Evolutionary conservation across 2,113 vertebrate species (phyloP).

Genomic region (Podarcis muralis): DNA sequence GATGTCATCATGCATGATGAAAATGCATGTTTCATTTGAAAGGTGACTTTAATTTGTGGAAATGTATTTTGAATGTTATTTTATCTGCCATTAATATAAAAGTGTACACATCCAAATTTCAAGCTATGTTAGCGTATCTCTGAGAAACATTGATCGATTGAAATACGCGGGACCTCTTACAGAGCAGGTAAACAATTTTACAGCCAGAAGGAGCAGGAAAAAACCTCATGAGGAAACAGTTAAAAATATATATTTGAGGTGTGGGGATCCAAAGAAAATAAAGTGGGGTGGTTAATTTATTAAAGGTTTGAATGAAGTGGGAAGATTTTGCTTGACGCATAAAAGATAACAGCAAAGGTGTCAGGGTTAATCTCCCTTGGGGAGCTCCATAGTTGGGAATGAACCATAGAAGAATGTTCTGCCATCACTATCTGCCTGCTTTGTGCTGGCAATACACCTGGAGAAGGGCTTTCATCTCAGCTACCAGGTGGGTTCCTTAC

Average conservation of each 20-base stretch:
- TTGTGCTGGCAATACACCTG: background rate
- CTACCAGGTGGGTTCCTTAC: background rate
- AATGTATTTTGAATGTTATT: background rate
- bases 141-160: background rate
- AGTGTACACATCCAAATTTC: background rate
- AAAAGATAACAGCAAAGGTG: background rate
- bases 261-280: no score
- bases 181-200: no score
- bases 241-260: background rate
- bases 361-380: background rate
- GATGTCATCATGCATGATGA: background rate
- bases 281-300: background rate
- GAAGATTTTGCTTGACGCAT: background rate
- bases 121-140: background rate
- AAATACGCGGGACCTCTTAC: background rate
- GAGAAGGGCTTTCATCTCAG: background rate
- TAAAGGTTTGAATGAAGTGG: background rate
- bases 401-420: background rate
- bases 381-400: background rate
- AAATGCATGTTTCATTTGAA: background rate
- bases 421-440: background rate
- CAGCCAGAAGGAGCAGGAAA: background rate
- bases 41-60: slow-evolving; percentile 6
- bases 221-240: background rate
- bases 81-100: background rate